Evolutionary conservation across 2,797 vertebrate genomes (phyloP), one percentile per base, ranked within the genome.

Genomic region (Triplophysa yarkandensis): DNA sequence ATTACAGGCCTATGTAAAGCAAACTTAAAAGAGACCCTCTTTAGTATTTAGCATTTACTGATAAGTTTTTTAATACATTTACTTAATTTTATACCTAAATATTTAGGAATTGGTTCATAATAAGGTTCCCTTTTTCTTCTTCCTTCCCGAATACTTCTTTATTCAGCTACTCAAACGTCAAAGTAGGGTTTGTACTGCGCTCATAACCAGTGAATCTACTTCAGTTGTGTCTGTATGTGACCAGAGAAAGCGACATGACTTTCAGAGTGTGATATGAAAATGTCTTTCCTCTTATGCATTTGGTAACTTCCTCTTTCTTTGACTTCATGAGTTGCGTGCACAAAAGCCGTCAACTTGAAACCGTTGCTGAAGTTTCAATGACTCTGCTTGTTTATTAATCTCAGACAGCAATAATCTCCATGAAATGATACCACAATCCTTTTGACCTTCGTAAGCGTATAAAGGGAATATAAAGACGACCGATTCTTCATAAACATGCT

Each of bases 401-500:
- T 74, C 60, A 21, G 16, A 76, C 41, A 52, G 25, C 30, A 21
- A 64, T 39, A 71, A 70, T 43, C 55, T 63, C 28, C 27, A 68
- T 74, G 70, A 78, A 71, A 82, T 79, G 67, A 62, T 41, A 63
- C n/a, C 25, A 32, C 52, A 16, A 27, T 46, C 21, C 21, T 48
- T 27, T 68, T 78, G 66, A 78, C 4, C 58, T 57, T 11, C 17
- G 14, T 46, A 30, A 69, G 28, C 13, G 46, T n/a, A 62, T 41
- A 50, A 17, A 55, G 32, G 48, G 68, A 71, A 25, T 43, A 46
- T 5, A 17, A 71, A 60, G 74, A 50, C 30, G 14, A 46, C 65
- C 34, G 48, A 27, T 81, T 34, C 77, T 63, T 68, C 39, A 80
- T 61, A 76, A 85, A 74, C 73, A 90, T 91, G 88, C 87, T 93